Conservation (phyloP, 2,113 vertebrate genomes). For the Tychaedon coryphoeus region DNA sequence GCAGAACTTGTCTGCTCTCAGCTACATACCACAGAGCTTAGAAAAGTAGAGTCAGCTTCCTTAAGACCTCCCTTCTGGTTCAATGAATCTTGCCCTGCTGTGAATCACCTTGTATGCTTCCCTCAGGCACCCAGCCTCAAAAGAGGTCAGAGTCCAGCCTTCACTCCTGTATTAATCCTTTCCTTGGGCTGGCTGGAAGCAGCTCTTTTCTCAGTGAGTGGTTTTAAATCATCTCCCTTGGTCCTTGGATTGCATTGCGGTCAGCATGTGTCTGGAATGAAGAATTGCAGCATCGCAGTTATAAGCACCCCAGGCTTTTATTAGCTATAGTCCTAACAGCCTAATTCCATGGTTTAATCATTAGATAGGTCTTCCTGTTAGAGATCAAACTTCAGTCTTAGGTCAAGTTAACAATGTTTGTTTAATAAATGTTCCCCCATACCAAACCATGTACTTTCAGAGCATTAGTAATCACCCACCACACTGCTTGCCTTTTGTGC, state of each 20-base stretch:
- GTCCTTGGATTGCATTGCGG: slow-evolving; percentile 10
- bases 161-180: neutral
- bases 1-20: neutral
- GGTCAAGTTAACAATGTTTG: slow-evolving; percentile 34
- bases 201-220: neutral
- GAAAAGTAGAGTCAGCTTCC: slow-evolving; percentile 8
- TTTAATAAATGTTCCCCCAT: slow-evolving; percentile 23
- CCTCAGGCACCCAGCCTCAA: neutral
- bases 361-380: slow-evolving; percentile 40
- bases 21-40: neutral
- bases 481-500: neutral
- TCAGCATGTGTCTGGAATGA: slow-evolving; percentile 45
- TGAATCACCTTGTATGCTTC: neutral
- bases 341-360: slow-evolving; percentile 50
- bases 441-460: neutral
- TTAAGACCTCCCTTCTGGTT: slow-evolving; percentile 8
- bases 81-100: neutral
- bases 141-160: slow-evolving; percentile 17
- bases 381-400: slow-evolving; percentile 41
- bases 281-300: slow-evolving; percentile 25
- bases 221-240: neutral
- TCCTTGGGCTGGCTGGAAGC: neutral
- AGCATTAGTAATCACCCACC: neutral
- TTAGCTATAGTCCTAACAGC: slow-evolving; percentile 1
- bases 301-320: neutral